phyloP scores from a whole-genome alignment of 2,888 invertebrate genomes.

The Catocala sponsa region DNA sequence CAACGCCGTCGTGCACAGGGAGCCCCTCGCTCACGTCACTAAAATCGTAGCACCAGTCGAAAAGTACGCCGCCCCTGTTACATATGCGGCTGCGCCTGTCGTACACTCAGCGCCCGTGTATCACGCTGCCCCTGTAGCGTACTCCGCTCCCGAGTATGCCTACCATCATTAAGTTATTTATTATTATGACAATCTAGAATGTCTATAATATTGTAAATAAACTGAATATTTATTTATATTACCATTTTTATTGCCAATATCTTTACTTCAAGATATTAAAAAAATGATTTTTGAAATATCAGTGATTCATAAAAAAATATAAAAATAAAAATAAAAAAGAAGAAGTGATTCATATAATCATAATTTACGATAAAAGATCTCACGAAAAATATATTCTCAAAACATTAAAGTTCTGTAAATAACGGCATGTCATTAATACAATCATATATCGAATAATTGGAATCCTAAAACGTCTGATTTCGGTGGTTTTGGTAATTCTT shows the following conservation, averaged over 20 bases:
- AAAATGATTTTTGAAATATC: too few species aligned
- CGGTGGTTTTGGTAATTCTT: constrained; percentile 68
- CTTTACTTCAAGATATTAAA: too few species aligned
- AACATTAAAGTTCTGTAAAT: constrained; percentile 4
- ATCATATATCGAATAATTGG: constrained; percentile 76
- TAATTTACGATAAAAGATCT: background rate
- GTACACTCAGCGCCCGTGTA: constrained; percentile 40
- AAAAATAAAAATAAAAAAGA: too few species aligned
- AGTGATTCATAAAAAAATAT: background rate
- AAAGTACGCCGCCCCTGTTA: constrained; percentile 46
- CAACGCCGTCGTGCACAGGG: constrained; percentile 83
- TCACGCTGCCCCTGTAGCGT: constrained; percentile 49
- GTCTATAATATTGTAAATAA: constrained; percentile 64
- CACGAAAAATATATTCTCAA: background rate
- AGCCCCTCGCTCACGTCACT: constrained; percentile 69
- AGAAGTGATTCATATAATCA: background rate
- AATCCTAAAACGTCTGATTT: constrained; percentile 69
- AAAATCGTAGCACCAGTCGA: constrained; percentile 59
- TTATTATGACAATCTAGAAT: constrained; percentile 42
- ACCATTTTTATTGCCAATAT: constrained; percentile 1
- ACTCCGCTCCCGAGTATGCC: constrained; percentile 50
- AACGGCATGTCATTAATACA: background rate
- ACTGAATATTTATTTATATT: constrained; percentile 60
- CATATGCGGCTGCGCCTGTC: constrained; percentile 52
- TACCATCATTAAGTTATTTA: constrained; percentile 62